phyloP scores from a whole-genome alignment of 2,113 vertebrate species.

The Clarias batrachus region DNA sequence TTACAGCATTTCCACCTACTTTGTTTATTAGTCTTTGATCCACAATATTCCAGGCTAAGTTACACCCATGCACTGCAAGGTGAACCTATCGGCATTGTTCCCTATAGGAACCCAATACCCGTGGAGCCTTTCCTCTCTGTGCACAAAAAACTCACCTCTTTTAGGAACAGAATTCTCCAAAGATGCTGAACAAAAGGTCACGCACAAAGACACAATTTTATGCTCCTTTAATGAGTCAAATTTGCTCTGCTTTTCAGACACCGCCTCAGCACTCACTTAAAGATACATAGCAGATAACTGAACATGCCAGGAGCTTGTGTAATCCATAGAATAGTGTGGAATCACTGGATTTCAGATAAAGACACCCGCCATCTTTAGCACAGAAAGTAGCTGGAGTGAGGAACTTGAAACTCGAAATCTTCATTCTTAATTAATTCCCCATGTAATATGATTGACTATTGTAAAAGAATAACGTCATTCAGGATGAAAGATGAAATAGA shows the following conservation, averaged over 20 bases:
- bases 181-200: slow-evolving; percentile 64
- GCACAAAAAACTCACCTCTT: slow-evolving; percentile 55
- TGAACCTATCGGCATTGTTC: slow-evolving; percentile 66
- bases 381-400: neutral
- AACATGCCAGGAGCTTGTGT: neutral
- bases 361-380: neutral
- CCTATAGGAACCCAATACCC: slow-evolving; percentile 66
- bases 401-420: neutral
- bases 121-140: slow-evolving; percentile 60
- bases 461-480: neutral
- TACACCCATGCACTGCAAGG: slow-evolving; percentile 67
- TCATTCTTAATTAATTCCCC: neutral
- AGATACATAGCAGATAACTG: slow-evolving; percentile 38
- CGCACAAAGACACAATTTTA: slow-evolving; percentile 62
- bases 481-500: slow-evolving; percentile 27
- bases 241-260: slow-evolving; percentile 49
- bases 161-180: slow-evolving; percentile 64
- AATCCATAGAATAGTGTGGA: neutral
- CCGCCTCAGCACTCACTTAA: slow-evolving; percentile 39
- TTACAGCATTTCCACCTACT: slow-evolving; percentile 65
- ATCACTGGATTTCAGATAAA: slow-evolving; percentile 12
- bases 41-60: slow-evolving; percentile 68
- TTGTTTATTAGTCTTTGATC: slow-evolving; percentile 66
- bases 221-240: slow-evolving; percentile 60
- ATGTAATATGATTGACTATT: neutral